Percentiles rank a stretch among this genome's conserved stretches.
Conservation (phyloP, 2,888 invertebrate species). For the Scaptodrosophila latifasciaeformis region DNA sequence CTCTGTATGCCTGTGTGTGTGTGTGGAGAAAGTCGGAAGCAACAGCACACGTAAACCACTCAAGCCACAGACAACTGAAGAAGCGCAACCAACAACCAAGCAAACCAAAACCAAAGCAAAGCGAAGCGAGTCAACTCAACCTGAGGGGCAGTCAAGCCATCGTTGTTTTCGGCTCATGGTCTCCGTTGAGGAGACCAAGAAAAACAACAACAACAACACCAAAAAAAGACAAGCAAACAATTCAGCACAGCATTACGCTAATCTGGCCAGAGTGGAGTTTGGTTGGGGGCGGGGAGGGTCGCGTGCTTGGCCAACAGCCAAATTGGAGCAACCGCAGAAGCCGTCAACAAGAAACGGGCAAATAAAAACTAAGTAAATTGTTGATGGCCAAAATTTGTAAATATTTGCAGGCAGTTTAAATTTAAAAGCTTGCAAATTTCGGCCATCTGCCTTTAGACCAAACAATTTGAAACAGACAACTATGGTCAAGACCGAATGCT, state of each 20-base stretch:
- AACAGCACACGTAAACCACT: slow-evolving; percentile 40
- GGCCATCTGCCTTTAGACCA: no score
- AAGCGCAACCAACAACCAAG: slow-evolving; percentile 46
- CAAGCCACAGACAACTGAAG: slow-evolving; percentile 41
- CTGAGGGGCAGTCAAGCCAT: background rate
- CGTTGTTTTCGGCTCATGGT: slow-evolving; percentile 6
- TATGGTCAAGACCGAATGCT: no score
- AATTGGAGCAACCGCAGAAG: slow-evolving; percentile 46
- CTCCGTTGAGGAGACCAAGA: slow-evolving; percentile 17
- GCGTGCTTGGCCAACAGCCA: slow-evolving; percentile 8
- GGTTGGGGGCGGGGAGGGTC: no score
- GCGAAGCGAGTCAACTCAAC: background rate
- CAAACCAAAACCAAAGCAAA: background rate
- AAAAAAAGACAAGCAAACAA: background rate
- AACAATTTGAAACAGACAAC: no score
- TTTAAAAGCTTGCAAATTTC: no score
- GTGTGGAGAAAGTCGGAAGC: slow-evolving; percentile 63
- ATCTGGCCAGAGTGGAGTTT: slow-evolving; percentile 43
- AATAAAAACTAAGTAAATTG: no score
- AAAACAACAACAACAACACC: slow-evolving; percentile 10
- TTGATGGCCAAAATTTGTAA: no score
- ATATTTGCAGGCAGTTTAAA: no score
- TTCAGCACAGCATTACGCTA: slow-evolving; percentile 15
- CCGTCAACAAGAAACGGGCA: no score
- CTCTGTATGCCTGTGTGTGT: slow-evolving; percentile 19